Evolutionary conservation across 2,113 vertebrate species (phyloP), one percentile per base, ranked within the genome.

Genomic region (Egretta garzetta): DNA sequence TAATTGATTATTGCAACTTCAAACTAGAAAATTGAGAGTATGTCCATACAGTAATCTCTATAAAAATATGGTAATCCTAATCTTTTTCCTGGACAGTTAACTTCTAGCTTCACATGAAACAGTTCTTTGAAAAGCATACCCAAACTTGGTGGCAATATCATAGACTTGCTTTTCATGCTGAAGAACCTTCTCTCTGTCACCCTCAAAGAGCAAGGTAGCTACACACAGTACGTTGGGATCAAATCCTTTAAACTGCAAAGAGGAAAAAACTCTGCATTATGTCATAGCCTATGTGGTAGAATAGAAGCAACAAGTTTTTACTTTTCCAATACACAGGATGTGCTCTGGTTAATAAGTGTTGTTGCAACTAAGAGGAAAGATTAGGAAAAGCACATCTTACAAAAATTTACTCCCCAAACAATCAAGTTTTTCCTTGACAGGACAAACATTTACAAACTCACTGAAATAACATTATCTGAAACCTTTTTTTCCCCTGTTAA

Each of bases 81-180:
- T 62, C 88, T 97, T 68, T 68, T 39, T 55, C 33, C 32, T 66
- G 5, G 18, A 55, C 27, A 82, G 55, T 43, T 63, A 41, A 59
- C 28, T 86, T 35, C 10, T 35, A 66, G 52, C 10, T 95, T 93
- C 80, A 84, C 50, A 68, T n/a, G n/a, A 80, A 80, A 82, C 81
- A 87, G 6, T 47, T 90, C 18, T 88, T 68, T 55, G 75, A 95
- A 96, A 97, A 75, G 20, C 99, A 98, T 98, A 99, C 99, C 99
- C 99, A 97, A 99, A 99, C 98, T 99, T 99, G 82, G 99, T 99
- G 85, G 99, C 99, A 50, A 99, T 99, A 98, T 99, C 99, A 94
- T 99, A 99, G 76, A 99, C 99, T 98, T 99, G 99, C 93, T 99
- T 99, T 98, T 99, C 99, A 60, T 99, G 99, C 97, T 99, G 99